Percentiles rank a stretch among this genome's conserved stretches.
These are phyloP conservation scores for Typhlichthys subterraneus DNA, from an alignment of 2,797 vertebrate genomes.

Conservation along the genomic window DNA sequence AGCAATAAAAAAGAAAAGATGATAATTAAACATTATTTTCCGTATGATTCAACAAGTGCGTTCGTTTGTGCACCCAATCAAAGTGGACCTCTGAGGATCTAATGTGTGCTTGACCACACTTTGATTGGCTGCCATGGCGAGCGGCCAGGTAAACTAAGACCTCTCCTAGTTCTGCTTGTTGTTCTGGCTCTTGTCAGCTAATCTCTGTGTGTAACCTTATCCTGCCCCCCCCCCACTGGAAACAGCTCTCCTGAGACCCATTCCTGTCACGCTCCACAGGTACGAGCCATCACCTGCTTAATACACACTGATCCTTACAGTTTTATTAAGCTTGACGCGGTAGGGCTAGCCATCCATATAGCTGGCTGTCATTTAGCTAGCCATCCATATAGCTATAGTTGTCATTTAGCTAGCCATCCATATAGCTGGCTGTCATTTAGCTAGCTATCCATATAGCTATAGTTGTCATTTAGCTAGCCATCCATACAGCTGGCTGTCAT, in stretches of 20 bases:
- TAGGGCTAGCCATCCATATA: no score
- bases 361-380: no score
- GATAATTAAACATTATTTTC: no score
- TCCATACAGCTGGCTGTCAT: no score
- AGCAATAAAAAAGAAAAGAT: no score
- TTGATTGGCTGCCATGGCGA: constrained; percentile 58
- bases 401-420: no score
- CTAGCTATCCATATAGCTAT: no score
- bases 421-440: no score
- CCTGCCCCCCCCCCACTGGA: constrained; percentile 45
- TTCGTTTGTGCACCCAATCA: not conserved
- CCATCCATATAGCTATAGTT: no score
- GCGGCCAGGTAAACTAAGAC: constrained; percentile 71
- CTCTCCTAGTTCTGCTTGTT: constrained; percentile 67
- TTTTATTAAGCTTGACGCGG: not conserved
- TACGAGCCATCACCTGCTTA: constrained; percentile 28
- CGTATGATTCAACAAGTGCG: no score
- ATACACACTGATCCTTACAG: constrained; percentile 30
- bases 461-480: no score
- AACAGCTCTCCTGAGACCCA: constrained; percentile 55
- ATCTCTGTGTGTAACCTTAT: constrained; percentile 76
- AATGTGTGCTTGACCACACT: constrained; percentile 45
- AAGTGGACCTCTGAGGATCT: constrained; percentile 2
- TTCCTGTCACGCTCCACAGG: constrained; percentile 47
- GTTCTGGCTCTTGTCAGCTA: constrained; percentile 70